phyloP scores from a whole-genome alignment of 2,113 vertebrate species.

The Dunckerocampus dactyliophorus region DNA sequence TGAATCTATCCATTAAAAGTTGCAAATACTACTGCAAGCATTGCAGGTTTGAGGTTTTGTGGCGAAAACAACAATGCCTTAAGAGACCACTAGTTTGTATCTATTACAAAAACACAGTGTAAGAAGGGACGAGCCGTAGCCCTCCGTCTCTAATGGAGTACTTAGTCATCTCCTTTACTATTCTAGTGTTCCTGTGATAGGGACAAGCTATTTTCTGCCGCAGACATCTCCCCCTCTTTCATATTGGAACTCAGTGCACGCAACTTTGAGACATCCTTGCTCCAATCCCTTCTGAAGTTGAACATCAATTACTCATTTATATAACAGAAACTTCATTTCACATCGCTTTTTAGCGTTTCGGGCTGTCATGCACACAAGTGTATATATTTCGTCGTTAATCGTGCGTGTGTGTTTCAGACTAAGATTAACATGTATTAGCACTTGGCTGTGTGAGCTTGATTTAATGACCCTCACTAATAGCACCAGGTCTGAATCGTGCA shows the following conservation, averaged over 20 bases:
- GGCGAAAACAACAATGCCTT: too few relatives aligned
- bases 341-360: neutral
- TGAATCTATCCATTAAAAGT: neutral
- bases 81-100: neutral
- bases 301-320: slow-evolving; percentile 9
- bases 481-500: slow-evolving; percentile 6
- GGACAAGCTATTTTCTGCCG: slow-evolving; percentile 27
- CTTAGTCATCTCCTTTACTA: slow-evolving; percentile 17
- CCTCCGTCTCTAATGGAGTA: slow-evolving; percentile 9
- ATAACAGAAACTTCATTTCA: neutral
- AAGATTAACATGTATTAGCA: slow-evolving; percentile 18
- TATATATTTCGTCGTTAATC: neutral
- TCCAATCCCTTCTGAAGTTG: slow-evolving; percentile 27
- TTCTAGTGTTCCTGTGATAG: slow-evolving; percentile 13
- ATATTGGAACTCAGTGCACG: slow-evolving; percentile 13
- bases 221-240: slow-evolving; percentile 14
- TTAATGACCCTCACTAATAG: slow-evolving; percentile 34
- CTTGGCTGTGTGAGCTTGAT: neutral
- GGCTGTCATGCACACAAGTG: neutral
- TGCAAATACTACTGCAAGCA: neutral
- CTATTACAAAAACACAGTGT: neutral
- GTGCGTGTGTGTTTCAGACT: neutral
- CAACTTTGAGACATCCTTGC: slow-evolving; percentile 23
- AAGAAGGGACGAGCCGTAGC: neutral
- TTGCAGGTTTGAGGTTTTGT: too few relatives aligned